Evolutionary conservation across 2,888 invertebrate species (phyloP), one percentile per base, ranked within the genome.

Genomic region (Allacma fusca): DNA sequence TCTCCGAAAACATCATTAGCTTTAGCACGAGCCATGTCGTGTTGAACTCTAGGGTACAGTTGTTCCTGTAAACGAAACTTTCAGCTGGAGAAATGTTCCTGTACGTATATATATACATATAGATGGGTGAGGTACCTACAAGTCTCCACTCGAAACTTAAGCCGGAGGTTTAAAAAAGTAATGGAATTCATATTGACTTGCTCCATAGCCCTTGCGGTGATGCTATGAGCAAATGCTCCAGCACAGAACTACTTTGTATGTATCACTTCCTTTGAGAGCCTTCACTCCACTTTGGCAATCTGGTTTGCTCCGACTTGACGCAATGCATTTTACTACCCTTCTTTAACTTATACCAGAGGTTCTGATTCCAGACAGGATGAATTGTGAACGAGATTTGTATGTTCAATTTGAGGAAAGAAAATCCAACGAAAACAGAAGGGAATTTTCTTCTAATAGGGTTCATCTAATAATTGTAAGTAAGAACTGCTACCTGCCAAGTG

Each of bases 1-100:
- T 29, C 40, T 69, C 68, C 23, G 21, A 62, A 67, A 69, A 69
- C 23, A 69, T 69, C 68, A 43, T 69, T 69, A 65, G 29, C 62
- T 62, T n/a, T 1, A 12, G 24, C 23, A 62, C 62, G 62, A 62
- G 50, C 50, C 50, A 7, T 50, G 50, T 50, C 50, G 50, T 50
- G 50, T 50, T 50, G 50, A 50, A 50, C 50, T 50, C 16, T 50
- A n/a, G 50, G 50, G 16, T 50, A 50, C 2, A 16, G 4, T 50
- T 19, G 50, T 50, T 50, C 50, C 50, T 34, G 34, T 34, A 34
- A 34, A 34, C 34, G 34, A 34, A 34, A 34, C 34, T 34, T 34
- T 34, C n/a, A n/a, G n/a, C n/a, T n/a, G n/a, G n/a, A 34, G 34
- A 9, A 34, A 34, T 4, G 4, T 34, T 34, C 9, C 34, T 34